A percentile compares a stretch with the other conserved stretches of the same genome.
These are phyloP conservation scores for Pogonocichla stellata DNA, from an alignment of 2,113 vertebrate genomes.

Conservation along the genomic window DNA sequence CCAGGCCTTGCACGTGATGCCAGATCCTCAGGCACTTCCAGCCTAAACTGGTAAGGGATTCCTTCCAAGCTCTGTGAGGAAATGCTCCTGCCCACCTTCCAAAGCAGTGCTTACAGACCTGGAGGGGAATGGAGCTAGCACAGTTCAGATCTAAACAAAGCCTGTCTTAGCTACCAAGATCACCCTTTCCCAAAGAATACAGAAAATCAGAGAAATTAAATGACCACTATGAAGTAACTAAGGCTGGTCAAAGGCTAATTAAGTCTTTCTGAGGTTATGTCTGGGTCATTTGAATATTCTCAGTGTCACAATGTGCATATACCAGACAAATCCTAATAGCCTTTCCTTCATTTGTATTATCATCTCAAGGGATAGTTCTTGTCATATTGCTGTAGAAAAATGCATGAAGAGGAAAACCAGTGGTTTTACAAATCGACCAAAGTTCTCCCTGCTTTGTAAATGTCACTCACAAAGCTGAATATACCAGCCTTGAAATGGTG, in stretches of 20 bases:
- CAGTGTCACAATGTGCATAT: background rate
- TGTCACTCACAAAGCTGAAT: background rate
- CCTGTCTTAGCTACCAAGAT: background rate
- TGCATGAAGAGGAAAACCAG: background rate
- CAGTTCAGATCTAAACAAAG: background rate
- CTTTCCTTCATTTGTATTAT: background rate
- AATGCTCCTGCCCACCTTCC: background rate
- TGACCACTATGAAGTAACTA: background rate
- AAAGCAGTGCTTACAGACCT: background rate
- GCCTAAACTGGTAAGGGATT: background rate
- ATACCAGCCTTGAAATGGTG: background rate
- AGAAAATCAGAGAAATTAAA: background rate
- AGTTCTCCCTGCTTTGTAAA: background rate
- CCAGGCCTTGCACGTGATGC: fast-evolving
- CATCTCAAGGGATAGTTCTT: background rate
- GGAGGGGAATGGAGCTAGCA: background rate
- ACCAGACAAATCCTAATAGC: background rate
- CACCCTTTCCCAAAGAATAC: background rate
- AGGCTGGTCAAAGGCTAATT: background rate
- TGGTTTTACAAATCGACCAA: background rate
- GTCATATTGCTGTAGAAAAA: background rate
- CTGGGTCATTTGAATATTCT: background rate
- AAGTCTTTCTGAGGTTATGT: background rate
- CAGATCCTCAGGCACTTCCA: background rate
- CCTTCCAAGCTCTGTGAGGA: background rate